Evolutionary conservation across 2,113 vertebrate species (phyloP), one percentile per base, ranked within the genome.

Genomic region (Poicephalus meyeri): DNA sequence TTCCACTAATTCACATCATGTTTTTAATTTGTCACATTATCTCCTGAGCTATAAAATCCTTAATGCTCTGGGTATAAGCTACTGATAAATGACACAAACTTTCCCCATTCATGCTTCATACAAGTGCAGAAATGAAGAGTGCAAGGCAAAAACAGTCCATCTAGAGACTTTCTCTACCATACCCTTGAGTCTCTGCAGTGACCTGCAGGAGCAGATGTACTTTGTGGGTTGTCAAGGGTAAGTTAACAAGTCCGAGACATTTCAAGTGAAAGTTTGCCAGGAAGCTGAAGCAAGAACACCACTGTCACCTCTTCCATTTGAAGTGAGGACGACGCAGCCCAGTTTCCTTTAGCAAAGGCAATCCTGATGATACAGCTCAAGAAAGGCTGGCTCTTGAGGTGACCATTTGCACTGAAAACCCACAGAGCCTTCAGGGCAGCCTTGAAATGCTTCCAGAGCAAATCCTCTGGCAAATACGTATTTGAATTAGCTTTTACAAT

Each of bases 31-130:
- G 86, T 86, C 65, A 71, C 69, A 42, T 87, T 91, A 91, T 65
- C 47, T 91, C 61, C 81, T 83, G 79, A 66, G 71, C 78, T 91
- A 80, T 89, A 85, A 91, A 69, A 61, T 50, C 70, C 24, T 25
- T 81, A 63, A 70, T 85, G 66, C n/a, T 79, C 77, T 80, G 89
- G 16, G 41, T 93, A 68, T 87, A 72, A 85, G 25, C 77, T 72
- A 29, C 56, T 88, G 95, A 92, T 94, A 79, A 80, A 92, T 46
- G 88, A 69, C 37, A 60, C 19, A 91, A 93, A 94, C 77, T 52
- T 85, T 56, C 65, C 68, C 56, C 25, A 35, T 68, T 76, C 61
- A 37, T n/a, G n/a, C n/a, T n/a, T n/a, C n/a, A n/a, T n/a, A n/a
- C n/a, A n/a, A n/a, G n/a, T n/a, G n/a, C n/a, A n/a, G n/a, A n/a